A percentile compares a stretch with the other conserved stretches of the same genome.
These are phyloP conservation scores for Bellardia bayeri DNA, from an alignment of 2,888 invertebrate species.

Conservation along the genomic window DNA sequence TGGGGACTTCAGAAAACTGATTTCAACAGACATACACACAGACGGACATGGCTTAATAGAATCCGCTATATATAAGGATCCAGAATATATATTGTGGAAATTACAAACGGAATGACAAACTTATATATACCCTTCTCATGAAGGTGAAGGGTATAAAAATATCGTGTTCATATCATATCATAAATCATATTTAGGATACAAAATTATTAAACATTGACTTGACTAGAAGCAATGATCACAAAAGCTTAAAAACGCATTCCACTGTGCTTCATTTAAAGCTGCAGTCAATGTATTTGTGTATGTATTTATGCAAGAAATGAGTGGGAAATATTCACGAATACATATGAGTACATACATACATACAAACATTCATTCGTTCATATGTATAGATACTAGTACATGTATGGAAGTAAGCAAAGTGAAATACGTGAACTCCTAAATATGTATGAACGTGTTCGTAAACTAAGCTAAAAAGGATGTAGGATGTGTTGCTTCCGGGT, in stretches of 20 bases:
- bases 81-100: no score
- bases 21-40: no score
- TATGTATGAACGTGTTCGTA: conserved; percentile 55
- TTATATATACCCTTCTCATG: no score
- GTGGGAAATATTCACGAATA: conserved; percentile 44
- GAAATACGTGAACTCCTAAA: conserved; percentile 34
- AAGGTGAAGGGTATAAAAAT: no score
- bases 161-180: no score
- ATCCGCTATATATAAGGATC: no score
- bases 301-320: conserved; percentile 44
- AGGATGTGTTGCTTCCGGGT: conserved; percentile 68
- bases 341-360: neutral
- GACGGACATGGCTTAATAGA: no score
- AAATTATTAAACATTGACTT: no score
- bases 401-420: neutral
- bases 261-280: neutral
- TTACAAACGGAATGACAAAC: no score
- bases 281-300: conserved; percentile 29
- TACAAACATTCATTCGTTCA: no score
- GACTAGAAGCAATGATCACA: neutral
- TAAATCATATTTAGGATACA: no score
- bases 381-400: neutral
- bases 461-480: conserved; percentile 66
- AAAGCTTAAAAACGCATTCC: neutral
- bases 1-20: no score